Conservation (phyloP, 1,140 invertebrate species). For the Polyergus mexicanus region DNA sequence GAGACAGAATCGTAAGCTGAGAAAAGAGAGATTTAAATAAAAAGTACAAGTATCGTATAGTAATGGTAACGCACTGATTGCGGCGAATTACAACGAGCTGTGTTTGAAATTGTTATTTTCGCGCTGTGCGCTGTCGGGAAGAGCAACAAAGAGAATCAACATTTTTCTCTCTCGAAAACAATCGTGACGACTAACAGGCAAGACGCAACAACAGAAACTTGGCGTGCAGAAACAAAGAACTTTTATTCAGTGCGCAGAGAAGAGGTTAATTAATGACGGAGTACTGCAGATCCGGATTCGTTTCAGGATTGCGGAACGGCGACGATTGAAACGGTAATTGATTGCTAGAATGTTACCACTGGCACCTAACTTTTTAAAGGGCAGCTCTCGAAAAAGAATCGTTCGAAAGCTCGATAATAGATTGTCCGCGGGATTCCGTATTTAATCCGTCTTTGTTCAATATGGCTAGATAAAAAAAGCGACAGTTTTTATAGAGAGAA, state of each 20-base stretch:
- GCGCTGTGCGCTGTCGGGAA: not conserved
- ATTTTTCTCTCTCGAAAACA: constrained; percentile 47
- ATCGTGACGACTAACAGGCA: constrained; percentile 50
- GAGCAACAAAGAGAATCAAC: constrained; percentile 24
- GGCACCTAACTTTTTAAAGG: constrained; percentile 21
- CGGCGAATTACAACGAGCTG: not conserved
- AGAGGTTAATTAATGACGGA: constrained; percentile 58
- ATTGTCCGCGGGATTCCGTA: not conserved
- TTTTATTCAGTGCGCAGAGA: constrained; percentile 43
- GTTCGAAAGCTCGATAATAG: not conserved
- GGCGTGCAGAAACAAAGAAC: constrained; percentile 49
- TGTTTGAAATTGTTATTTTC: constrained; percentile 32
- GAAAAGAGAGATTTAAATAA: constrained; percentile 12
- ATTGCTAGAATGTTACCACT: constrained; percentile 35
- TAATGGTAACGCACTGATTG: constrained; percentile 22
- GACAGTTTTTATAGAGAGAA: not conserved
- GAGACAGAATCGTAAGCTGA: not conserved
- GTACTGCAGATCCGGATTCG: constrained; percentile 18
- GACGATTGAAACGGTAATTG: constrained; percentile 48
- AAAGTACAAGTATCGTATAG: not conserved
- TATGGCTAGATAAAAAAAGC: not conserved
- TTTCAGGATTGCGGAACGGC: constrained; percentile 19
- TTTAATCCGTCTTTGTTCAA: not conserved
- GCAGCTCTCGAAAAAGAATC: not conserved
- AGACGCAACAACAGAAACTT: constrained; percentile 37